These are phyloP conservation scores for Hoplostethus atlanticus DNA, from an alignment of 2,797 vertebrate genomes.

Conservation along the genomic window DNA sequence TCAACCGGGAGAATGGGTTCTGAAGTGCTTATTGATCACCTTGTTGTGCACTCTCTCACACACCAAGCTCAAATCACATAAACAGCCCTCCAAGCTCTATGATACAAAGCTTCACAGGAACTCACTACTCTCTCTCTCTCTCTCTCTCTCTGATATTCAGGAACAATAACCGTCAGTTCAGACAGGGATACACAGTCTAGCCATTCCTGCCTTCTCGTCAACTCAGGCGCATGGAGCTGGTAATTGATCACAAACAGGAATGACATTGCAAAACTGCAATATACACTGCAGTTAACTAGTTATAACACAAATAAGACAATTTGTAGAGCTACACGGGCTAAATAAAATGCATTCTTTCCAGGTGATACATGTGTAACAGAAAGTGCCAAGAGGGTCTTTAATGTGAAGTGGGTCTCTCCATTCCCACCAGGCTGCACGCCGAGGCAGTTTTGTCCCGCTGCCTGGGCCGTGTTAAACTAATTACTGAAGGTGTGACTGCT, in stretches of 20 bases:
- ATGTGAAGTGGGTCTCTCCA: conserved; percentile 60
- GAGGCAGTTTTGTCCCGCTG: conserved; percentile 66
- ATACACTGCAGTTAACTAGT: neutral
- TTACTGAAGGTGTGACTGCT: conserved; percentile 83
- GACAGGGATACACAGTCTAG: conserved; percentile 15
- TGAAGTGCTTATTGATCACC: conserved; percentile 84
- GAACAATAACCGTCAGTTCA: conserved; percentile 56
- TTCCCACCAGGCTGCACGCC: conserved; percentile 53
- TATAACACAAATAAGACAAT: conserved; percentile 51
- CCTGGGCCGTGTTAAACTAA: conserved; percentile 80
- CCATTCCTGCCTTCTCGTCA: conserved; percentile 32
- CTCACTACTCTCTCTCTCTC: conserved; percentile 21
- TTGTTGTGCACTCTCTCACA: conserved; percentile 69
- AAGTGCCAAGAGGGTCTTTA: conserved; percentile 69
- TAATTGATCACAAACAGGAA: conserved; percentile 1
- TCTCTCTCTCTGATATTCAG: conserved; percentile 24
- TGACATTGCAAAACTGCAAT: conserved; percentile 1
- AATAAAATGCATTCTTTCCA: conserved; percentile 75
- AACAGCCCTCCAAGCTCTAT: conserved; percentile 56
- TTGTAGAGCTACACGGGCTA: conserved; percentile 31
- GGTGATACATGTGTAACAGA: conserved; percentile 54
- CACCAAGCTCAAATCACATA: conserved; percentile 67
- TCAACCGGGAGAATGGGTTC: conserved; percentile 61
- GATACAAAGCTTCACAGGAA: conserved; percentile 55
- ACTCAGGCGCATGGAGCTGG: conserved; percentile 37